phyloP scores from a whole-genome alignment of 2,113 vertebrate species.

The Pleuronectes platessa region DNA sequence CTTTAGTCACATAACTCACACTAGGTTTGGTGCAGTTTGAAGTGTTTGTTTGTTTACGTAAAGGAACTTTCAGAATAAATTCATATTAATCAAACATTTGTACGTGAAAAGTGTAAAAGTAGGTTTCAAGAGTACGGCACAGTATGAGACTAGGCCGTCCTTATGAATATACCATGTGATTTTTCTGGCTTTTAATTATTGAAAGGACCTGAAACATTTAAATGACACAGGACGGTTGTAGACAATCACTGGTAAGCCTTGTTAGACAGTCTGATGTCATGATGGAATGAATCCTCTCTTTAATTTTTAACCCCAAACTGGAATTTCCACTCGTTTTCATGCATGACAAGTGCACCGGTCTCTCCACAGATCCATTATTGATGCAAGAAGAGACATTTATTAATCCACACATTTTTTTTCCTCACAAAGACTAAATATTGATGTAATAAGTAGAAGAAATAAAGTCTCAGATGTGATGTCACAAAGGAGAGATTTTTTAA shows the following conservation, averaged over 20 bases:
- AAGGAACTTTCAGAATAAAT: background rate
- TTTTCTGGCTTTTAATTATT: constrained; percentile 65
- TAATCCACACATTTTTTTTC: constrained; percentile 18
- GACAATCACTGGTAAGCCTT: constrained; percentile 49
- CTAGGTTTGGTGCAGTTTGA: background rate
- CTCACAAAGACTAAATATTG: constrained; percentile 3
- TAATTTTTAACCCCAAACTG: constrained; percentile 57
- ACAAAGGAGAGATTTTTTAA: background rate
- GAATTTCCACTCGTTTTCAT: constrained; percentile 50
- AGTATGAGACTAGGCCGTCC: constrained; percentile 17
- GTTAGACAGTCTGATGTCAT: constrained; percentile 66
- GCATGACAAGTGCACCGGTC: constrained; percentile 32
- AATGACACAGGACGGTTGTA: constrained; percentile 54
- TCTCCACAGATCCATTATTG: constrained; percentile 45
- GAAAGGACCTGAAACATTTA: constrained; percentile 67
- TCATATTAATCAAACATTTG: constrained; percentile 7
- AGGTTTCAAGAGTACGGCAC: background rate
- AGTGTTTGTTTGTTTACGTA: background rate
- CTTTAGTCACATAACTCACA: constrained; percentile 2
- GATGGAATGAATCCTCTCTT: constrained; percentile 43
- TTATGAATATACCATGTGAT: constrained; percentile 63
- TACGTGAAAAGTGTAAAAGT: constrained; percentile 1
- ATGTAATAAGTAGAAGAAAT: background rate
- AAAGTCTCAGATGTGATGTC: background rate
- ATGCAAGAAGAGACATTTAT: constrained; percentile 42